A percentile compares a stretch with the other conserved stretches of the same genome.
phyloP scores from a whole-genome alignment of 2,888 invertebrate genomes.

The Hetaerina titia region DNA sequence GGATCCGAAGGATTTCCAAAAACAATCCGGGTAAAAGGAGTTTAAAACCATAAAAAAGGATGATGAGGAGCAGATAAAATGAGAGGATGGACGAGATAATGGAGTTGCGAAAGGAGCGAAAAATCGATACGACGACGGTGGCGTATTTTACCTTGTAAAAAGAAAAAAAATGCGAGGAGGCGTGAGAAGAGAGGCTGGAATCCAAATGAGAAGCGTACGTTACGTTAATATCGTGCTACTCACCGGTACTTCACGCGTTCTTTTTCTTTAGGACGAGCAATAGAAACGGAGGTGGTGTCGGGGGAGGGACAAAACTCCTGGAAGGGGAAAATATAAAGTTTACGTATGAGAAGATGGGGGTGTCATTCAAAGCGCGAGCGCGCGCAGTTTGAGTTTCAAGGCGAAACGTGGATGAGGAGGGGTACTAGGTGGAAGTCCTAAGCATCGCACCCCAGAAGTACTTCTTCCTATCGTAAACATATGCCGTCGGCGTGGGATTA shows the following conservation, averaged over 20 bases:
- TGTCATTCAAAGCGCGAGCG: background rate
- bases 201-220: constrained; percentile 9
- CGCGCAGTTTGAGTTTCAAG: too few relatives aligned
- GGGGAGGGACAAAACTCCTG: background rate
- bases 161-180: background rate
- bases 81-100: constrained; percentile 17
- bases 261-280: background rate
- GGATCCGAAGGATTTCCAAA: background rate
- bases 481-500: background rate
- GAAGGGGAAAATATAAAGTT: background rate
- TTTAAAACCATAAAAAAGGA: background rate
- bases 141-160: background rate
- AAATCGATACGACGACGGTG: background rate
- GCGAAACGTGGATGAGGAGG: too few relatives aligned
- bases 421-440: too few relatives aligned
- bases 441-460: too few relatives aligned
- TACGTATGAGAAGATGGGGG: background rate
- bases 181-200: background rate
- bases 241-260: background rate
- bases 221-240: background rate
- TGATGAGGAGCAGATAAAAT: constrained; percentile 3
- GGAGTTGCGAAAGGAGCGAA: background rate
- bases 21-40: background rate
- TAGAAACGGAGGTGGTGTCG: background rate
- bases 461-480: too few relatives aligned